Base-by-base conservation (phyloP, 2,888 invertebrate species). In the Deroplatys truncata region DNA sequence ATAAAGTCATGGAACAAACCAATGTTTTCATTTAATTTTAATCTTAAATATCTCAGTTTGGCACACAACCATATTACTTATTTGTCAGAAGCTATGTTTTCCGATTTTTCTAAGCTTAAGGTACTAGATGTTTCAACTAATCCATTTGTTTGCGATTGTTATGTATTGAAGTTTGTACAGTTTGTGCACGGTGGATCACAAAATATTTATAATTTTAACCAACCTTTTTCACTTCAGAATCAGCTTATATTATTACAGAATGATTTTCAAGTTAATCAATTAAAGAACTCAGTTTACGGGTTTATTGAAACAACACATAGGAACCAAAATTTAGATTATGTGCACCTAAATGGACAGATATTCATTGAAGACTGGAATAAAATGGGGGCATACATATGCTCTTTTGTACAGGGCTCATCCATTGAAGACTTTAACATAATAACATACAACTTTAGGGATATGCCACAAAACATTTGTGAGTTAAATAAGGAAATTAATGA, bases 71-170 rank as follows among this genome's bases (percentile, higher is more conserved):
- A 94, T 49, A 94, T 96, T 15, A 95, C 95, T 88, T 91, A 95
- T 13, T 93, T 96, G 13, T 94, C 95, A 0, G 92, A 93, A 25
- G 94, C 94, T 82, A 96, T 96, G 95, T 92, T 95, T 0, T 91
- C 92, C 25, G 96, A 96, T 91, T 93, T 96, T 10, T 92, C 93
- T 0, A 91, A 92, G 0, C 90, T 96, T 0, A 92, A 93, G 0
- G 94, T 94, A 89, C 90, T 96, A 0, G 94, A 94, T 0, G 88
- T 96, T 0, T 94, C 95, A 0, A 93, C 93, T 0, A 96, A 96
- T 91, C 94, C 94, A 13, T 94, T 96, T 29, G 93, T 95, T 0
- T 96, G 96, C 91, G 95, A 95, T 88, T 96, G 96, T 90, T 92
- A 94, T 28, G 43, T 31, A 15, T 16, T 49, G 89, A 94, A 95